Conservation (phyloP, 2,113 vertebrate genomes). For the Pavo muticus region DNA sequence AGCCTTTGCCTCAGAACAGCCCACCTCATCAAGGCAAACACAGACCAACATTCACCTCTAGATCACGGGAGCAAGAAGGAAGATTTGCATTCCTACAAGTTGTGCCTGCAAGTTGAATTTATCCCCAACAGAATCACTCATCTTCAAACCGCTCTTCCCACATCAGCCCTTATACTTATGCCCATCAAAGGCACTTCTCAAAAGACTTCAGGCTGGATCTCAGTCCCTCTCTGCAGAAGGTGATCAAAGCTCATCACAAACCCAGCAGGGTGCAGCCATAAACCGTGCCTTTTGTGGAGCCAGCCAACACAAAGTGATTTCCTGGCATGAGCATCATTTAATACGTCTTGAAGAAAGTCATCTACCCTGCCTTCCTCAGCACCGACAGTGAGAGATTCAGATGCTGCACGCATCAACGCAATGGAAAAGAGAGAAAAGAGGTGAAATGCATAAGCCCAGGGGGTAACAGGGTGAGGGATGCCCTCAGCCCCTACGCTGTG, state of each 20-base stretch:
- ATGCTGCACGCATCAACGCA: background rate
- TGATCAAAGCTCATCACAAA: conserved; percentile 49
- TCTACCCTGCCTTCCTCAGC: conserved; percentile 1
- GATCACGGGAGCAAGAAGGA: accelerated
- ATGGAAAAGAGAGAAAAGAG: background rate
- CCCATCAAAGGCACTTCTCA: background rate
- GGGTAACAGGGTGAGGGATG: background rate
- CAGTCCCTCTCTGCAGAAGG: background rate
- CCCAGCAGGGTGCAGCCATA: background rate
- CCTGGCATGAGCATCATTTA: conserved; percentile 29
- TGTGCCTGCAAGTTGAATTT: background rate
- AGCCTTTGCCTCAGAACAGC: background rate
- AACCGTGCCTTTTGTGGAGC: background rate
- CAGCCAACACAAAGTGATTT: conserved; percentile 44
- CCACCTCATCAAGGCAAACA: background rate
- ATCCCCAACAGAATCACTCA: background rate
- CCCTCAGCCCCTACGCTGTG: background rate
- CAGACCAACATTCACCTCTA: background rate
- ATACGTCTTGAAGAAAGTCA: background rate
- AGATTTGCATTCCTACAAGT: background rate
- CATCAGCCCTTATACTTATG: background rate
- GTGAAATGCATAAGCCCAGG: background rate
- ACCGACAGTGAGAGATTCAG: conserved; percentile 15
- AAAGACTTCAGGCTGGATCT: background rate
- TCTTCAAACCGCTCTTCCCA: background rate